Base-by-base conservation (phyloP, 1,140 invertebrate genomes). In the Hirudo medicinalis region DNA sequence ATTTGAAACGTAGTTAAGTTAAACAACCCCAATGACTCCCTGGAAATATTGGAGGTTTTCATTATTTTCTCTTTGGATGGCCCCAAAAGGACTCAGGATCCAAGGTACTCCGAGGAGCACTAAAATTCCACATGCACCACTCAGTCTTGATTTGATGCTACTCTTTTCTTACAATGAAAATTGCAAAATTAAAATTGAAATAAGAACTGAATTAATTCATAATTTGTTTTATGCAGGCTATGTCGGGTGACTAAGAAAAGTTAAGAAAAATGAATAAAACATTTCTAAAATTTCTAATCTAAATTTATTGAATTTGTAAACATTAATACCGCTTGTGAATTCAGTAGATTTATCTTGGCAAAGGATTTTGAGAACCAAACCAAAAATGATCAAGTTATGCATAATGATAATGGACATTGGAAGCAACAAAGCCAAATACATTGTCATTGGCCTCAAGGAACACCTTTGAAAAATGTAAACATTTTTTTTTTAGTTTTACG, bases 41-140 rank as follows among this genome's bases (percentile, higher is more conserved):
- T 68, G 20, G 29, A 68, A 40, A 68, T 29, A 32, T 27, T 68
- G 3, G 0, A 68, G 67, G 27, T 36, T 40, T 25, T 40, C 67
- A 40, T 40, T 67, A 19, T 67, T 32, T 68, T 40, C 67, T 17
- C 54, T 29, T 17, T 67, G 53, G 27, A 71, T 71, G 6, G 54
- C 54, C 36, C 70, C 70, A 40, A 71, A 71, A 20, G 70, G 25
- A 36, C 70, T 71, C 22, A 71, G 60, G 25, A 71, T 19, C 70
- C 70, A 71, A 0, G 70, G 70, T 32, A 71, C n/a, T 55, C 70
- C 70, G 27, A 71, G 70, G 0, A 71, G 70, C 25, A 40, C 70
- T 15, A 71, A 27, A 29, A 71, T 13, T 22, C 54, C 27, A 43
- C 29, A n/a, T 15, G 54, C 70, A 32, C 70, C 32, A 27, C 4